Conservation (phyloP, 2,113 vertebrate genomes). For the Bubalus kerabau region DNA sequence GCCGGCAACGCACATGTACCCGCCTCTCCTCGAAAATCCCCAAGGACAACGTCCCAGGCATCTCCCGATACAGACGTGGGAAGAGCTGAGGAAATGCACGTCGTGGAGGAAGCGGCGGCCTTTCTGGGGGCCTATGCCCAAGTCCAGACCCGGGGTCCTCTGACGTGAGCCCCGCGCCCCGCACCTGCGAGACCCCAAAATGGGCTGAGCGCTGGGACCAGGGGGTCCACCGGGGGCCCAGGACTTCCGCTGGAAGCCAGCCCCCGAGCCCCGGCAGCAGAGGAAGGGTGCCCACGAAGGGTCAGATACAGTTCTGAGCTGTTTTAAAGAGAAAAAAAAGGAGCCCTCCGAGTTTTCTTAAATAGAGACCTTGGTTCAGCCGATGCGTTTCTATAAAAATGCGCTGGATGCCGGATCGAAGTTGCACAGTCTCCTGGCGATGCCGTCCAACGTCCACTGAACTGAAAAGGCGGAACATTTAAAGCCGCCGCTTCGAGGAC, state of each 20-base stretch:
- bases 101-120: background rate
- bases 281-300: background rate
- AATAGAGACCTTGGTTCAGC: background rate
- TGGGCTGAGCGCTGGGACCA: background rate
- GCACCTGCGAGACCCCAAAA: background rate
- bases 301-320: background rate
- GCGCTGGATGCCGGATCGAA: background rate
- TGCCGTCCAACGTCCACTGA: background rate
- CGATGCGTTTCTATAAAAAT: background rate
- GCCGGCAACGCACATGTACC: background rate
- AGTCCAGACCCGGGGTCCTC: background rate
- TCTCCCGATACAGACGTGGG: background rate
- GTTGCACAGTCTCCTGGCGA: background rate
- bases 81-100: background rate
- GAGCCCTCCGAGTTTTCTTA: background rate
- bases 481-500: background rate
- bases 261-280: fast-evolving
- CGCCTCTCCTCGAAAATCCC: background rate
- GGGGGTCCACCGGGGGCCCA: background rate
- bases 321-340: background rate
- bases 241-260: background rate
- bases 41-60: fast-evolving
- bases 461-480: background rate
- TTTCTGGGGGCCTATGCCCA: background rate
- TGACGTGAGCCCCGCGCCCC: background rate